phyloP scores from a whole-genome alignment of 2,888 invertebrate genomes.

The Meteorus colon region DNA sequence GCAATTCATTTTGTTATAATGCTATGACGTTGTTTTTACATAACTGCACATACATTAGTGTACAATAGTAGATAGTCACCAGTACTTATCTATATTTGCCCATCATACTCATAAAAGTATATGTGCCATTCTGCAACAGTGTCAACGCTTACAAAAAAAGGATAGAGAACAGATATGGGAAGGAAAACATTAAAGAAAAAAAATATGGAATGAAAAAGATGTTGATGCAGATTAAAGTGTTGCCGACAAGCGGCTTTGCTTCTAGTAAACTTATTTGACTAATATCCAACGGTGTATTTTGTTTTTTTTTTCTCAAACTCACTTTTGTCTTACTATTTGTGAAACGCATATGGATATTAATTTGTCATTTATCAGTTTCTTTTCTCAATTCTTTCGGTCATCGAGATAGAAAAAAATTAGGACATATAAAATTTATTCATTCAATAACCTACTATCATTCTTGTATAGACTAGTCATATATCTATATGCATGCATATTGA shows the following conservation, averaged over 20 bases:
- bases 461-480: neutral
- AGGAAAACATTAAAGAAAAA: neutral
- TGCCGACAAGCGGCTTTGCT: slow-evolving; percentile 4
- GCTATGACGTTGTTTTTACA: neutral
- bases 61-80: neutral
- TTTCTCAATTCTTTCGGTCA: neutral
- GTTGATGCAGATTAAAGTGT: neutral
- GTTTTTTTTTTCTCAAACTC: neutral
- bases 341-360: neutral
- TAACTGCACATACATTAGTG: neutral
- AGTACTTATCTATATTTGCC: too few species aligned
- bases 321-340: neutral
- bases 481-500: neutral
- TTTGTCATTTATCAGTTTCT: neutral
- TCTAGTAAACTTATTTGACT: neutral
- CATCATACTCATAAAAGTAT: neutral
- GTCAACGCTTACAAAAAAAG: neutral
- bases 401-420: neutral
- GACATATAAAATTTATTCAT: neutral
- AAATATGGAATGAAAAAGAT: neutral
- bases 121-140: neutral
- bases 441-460: neutral
- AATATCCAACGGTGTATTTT: neutral
- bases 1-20: neutral
- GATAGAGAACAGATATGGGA: neutral